These are phyloP conservation scores for Enoplosus armatus DNA, from an alignment of 2,797 vertebrate genomes.

Conservation along the genomic window DNA sequence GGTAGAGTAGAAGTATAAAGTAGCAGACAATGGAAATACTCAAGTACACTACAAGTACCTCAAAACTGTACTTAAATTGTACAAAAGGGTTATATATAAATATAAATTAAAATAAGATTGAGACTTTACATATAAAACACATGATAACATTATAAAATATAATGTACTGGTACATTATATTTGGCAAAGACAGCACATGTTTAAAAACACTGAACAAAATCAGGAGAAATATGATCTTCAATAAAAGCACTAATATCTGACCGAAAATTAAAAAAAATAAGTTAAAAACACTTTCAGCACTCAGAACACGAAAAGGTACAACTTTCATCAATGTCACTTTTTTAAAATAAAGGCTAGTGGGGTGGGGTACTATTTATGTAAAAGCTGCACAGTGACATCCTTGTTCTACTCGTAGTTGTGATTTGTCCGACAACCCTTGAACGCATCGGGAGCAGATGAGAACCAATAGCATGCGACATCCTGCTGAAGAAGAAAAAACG, in stretches of 20 bases:
- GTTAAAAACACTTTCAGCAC: neutral
- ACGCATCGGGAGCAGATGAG: conserved; percentile 47
- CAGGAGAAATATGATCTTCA: neutral
- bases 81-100: too few relatives aligned
- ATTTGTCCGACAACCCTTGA: conserved; percentile 52
- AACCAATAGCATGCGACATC: conserved; percentile 83
- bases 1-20: neutral
- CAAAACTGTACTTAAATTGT: neutral
- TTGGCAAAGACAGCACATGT: neutral
- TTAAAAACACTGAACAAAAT: neutral
- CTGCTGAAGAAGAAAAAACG: conserved; percentile 63
- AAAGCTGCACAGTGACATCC: neutral
- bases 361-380: neutral
- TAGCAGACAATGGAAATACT: neutral
- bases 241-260: neutral
- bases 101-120: too few relatives aligned
- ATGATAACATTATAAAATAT: too few relatives aligned
- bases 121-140: too few relatives aligned
- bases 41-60: neutral
- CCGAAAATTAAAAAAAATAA: neutral
- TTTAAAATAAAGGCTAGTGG: neutral
- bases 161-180: too few relatives aligned
- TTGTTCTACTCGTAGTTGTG: rapidly evolving
- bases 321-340: neutral
- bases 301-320: neutral